A percentile compares a stretch with the other conserved stretches of the same genome.
Evolutionary conservation across 2,797 vertebrate genomes (phyloP).

Genomic region (Halcyon leucocephala): DNA sequence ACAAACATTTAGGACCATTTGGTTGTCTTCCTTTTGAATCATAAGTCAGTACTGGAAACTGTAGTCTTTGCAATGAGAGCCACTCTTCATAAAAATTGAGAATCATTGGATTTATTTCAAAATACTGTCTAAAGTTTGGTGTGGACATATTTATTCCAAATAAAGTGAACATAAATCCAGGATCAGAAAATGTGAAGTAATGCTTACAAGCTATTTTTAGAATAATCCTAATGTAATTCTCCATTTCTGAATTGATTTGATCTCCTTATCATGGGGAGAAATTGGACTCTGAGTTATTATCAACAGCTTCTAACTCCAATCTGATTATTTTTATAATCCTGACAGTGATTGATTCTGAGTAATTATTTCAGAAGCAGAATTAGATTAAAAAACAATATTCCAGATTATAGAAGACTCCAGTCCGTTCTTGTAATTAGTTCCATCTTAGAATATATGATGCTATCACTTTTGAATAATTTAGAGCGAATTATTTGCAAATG

Average conservation of each 20-base stretch:
- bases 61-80: constrained; percentile 36
- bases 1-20: constrained; percentile 29
- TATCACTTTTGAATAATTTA: constrained; percentile 73
- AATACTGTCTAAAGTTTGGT: constrained; percentile 38
- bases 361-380: constrained; percentile 80
- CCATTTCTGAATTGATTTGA: constrained; percentile 74
- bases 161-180: constrained; percentile 43
- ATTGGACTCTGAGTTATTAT: constrained; percentile 75
- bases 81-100: constrained; percentile 5
- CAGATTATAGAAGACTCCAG: constrained; percentile 71
- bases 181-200: constrained; percentile 57
- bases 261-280: constrained; percentile 75
- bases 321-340: constrained; percentile 80
- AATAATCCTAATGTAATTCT: constrained; percentile 73
- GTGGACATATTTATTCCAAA: constrained; percentile 14
- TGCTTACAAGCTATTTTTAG: constrained; percentile 63
- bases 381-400: constrained; percentile 84
- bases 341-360: constrained; percentile 84
- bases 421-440: constrained; percentile 72
- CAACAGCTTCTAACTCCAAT: constrained; percentile 71
- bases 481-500: constrained; percentile 55
- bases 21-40: constrained; percentile 45
- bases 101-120: constrained; percentile 48
- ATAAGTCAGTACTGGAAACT: constrained; percentile 27
- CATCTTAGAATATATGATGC: constrained; percentile 63